Base-by-base conservation (phyloP, 2,888 invertebrate genomes). In the Prosopocoilus inquinatus region DNA sequence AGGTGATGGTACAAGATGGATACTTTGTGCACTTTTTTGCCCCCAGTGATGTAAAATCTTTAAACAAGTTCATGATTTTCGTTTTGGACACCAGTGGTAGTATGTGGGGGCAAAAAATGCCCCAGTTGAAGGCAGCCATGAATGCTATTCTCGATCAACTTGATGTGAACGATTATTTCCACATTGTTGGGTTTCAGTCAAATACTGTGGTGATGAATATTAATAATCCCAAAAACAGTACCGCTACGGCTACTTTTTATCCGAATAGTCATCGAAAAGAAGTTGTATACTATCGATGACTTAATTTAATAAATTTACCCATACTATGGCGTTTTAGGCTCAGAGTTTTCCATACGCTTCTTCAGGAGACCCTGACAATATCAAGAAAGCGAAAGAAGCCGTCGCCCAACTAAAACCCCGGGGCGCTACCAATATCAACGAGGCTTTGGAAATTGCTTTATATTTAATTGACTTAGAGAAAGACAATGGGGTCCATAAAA, bases 1-100 rank as follows among this genome's bases (percentile, higher is more conserved):
- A 84, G 85, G 80, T 75, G 2, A 68, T 86, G 80, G 78, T 86
- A 1, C 83, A 84, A 67, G 84, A 85, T 62, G 89, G 88, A 0
- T 88, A 88, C 73, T 90, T 90, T 74, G 87, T 89, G 0, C 89
- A 90, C 67, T 89, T 88, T 77, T 87, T 88, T 71, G 84, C 88
- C 5, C 89, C 89, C 0, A 72, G 75, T 2, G 79, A 83, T 20
- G 71, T 86, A 55, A 76, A 79, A 15, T 80, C 85, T 2, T 75
- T 88, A 44, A 80, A 78, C 55, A 89, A 89, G 70, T 83, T 86
- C 66, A 84, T 87, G 3, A 80, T 89, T 8, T 90, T 90, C 70
- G 85, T 90, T 9, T 77, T 90, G 67, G 90, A 90, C 70, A 84
- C 86, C 0, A 88, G 88, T 32, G 88, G 89, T 7, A 89, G 89